These are phyloP conservation scores for Phaonia tiefii DNA, from an alignment of 2,888 invertebrate genomes.

Conservation along the genomic window DNA sequence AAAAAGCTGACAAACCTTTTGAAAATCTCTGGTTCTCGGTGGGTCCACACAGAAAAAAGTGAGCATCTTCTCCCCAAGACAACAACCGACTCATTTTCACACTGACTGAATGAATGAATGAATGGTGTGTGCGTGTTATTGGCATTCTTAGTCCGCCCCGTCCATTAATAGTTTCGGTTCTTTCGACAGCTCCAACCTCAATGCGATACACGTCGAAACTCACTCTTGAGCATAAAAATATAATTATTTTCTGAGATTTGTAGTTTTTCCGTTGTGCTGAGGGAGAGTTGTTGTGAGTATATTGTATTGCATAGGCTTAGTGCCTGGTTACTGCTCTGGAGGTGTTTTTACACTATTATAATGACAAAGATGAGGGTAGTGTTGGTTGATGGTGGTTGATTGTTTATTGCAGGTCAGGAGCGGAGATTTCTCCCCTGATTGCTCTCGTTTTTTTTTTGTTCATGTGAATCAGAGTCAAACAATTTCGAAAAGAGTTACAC, in stretches of 20 bases:
- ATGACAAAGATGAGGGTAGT: neutral
- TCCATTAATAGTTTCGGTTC: slow-evolving; percentile 6
- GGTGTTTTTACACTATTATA: slow-evolving; percentile 5
- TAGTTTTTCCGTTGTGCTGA: slow-evolving; percentile 11
- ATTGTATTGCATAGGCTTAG: neutral
- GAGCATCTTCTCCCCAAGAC: neutral
- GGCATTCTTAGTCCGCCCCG: neutral
- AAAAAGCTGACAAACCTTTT: neutral
- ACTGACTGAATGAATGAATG: neutral
- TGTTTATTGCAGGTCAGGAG: slow-evolving; percentile 5
- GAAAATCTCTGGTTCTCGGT: slow-evolving; percentile 17
- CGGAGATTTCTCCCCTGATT: slow-evolving; percentile 16
- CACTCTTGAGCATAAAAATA: slow-evolving; percentile 19
- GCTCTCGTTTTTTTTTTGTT: slow-evolving; percentile 6
- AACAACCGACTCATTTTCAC: neutral
- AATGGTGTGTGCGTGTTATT: neutral
- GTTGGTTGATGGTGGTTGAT: neutral
- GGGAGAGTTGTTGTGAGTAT: slow-evolving; percentile 2
- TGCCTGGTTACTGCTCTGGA: slow-evolving; percentile 7
- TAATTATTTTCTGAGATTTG: slow-evolving; percentile 25
- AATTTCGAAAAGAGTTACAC: slow-evolving; percentile 20
- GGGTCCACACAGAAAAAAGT: neutral
- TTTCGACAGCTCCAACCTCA: neutral
- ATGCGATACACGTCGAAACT: slow-evolving; percentile 16
- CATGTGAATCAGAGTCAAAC: slow-evolving; percentile 5